Evolutionary conservation across 2,797 vertebrate species (phyloP).

Genomic region (Syncerus caffer): DNA sequence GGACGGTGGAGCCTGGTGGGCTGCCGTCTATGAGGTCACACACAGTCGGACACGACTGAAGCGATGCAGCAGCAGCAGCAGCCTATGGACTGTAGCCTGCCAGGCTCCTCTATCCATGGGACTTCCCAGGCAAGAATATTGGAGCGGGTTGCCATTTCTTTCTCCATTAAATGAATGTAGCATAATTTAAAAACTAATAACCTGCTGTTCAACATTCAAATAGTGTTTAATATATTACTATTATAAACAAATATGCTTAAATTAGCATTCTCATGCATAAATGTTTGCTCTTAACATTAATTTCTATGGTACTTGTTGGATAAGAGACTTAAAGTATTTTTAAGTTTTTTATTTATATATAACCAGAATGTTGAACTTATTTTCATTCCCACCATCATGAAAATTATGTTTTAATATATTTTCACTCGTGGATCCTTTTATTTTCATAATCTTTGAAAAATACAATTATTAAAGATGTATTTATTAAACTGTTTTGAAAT

Average conservation of each 20-base stretch:
- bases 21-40: too few relatives aligned
- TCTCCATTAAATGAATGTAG: not conserved
- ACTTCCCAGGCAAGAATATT: not conserved
- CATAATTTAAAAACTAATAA: constrained; percentile 14
- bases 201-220: not conserved
- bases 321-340: not conserved
- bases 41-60: too few relatives aligned
- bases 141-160: not conserved
- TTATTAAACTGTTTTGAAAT: not conserved
- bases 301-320: not conserved
- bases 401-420: not conserved
- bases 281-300: not conserved
- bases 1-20: too few relatives aligned
- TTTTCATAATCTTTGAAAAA: not conserved
- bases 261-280: constrained; percentile 37
- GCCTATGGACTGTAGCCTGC: not conserved
- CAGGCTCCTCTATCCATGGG: not conserved
- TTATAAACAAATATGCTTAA: not conserved
- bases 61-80: too few relatives aligned
- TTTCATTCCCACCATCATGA: not conserved
- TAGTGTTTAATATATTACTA: not conserved
- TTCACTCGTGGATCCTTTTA: not conserved
- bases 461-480: not conserved
- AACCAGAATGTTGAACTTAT: not conserved
- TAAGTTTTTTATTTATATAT: not conserved